These are phyloP conservation scores for Thyatira batis DNA, from an alignment of 2,888 invertebrate species.

Conservation along the genomic window DNA sequence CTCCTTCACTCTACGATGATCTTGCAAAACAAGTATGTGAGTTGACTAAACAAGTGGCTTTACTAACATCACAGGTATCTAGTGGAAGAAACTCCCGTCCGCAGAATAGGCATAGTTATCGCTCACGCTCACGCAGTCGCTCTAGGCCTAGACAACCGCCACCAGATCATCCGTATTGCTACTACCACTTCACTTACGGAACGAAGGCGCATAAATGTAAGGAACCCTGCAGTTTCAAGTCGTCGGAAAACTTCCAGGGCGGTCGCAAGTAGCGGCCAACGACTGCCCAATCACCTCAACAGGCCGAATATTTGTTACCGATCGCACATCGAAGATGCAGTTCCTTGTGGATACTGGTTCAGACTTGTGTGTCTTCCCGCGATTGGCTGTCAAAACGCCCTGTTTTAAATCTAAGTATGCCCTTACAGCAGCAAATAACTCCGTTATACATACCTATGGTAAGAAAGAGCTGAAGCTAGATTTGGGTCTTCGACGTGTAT, in stretches of 20 bases:
- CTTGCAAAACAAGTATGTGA: not conserved
- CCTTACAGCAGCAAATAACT: conserved; percentile 42
- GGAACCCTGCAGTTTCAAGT: conserved; percentile 8
- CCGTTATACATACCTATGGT: conserved; percentile 40
- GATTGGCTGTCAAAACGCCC: conserved; percentile 15
- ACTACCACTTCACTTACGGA: conserved; percentile 7
- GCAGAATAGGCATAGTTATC: no score
- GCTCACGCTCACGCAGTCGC: not conserved
- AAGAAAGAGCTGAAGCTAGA: conserved; percentile 23
- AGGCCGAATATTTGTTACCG: conserved; percentile 16
- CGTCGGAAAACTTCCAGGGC: conserved; percentile 18
- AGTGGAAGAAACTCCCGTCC: no score
- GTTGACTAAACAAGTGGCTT: not conserved
- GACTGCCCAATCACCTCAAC: conserved; percentile 12
- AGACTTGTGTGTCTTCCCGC: not conserved
- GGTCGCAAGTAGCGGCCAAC: conserved; percentile 18
- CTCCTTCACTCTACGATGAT: not conserved
- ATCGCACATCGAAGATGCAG: conserved; percentile 13
- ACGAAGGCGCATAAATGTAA: conserved; percentile 9
- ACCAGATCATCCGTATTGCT: conserved; percentile 7
- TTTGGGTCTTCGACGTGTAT: conserved; percentile 36
- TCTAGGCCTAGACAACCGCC: not conserved
- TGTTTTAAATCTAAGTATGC: conserved; percentile 24
- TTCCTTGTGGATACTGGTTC: no score
- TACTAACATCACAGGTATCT: not conserved